Percentiles rank a stretch among this genome's conserved stretches.
Conservation (phyloP, 2,797 vertebrate species). For the Stomatorhinus walkeri region DNA sequence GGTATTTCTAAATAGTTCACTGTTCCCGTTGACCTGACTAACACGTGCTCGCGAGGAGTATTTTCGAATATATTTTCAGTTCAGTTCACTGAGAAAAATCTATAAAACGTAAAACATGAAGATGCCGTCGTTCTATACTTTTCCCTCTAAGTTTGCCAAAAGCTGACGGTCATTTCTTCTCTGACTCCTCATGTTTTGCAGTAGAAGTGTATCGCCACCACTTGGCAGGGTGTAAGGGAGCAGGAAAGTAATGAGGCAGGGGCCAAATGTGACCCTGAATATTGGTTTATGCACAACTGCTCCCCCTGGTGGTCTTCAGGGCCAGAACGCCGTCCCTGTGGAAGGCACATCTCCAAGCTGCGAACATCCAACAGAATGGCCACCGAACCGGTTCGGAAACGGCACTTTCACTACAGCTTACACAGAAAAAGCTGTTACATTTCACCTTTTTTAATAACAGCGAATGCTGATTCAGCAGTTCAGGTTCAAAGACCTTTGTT, state of each 20-base stretch:
- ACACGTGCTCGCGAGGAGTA: neutral
- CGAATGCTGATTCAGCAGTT: neutral
- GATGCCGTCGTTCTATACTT: neutral
- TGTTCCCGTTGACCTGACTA: neutral
- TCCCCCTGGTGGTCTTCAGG: neutral
- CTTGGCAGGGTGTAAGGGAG: neutral
- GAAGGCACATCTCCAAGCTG: neutral
- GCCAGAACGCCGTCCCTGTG: neutral
- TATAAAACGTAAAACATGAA: neutral
- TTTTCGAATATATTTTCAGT: neutral
- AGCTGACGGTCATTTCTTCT: neutral
- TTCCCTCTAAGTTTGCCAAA: neutral
- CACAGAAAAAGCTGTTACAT: neutral
- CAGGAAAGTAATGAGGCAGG: neutral
- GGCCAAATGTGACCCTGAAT: neutral
- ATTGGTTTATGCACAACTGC: neutral
- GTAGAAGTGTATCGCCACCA: neutral
- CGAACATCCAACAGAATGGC: neutral
- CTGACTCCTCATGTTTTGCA: neutral
- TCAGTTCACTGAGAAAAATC: neutral
- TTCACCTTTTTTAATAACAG: neutral
- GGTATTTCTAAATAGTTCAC: neutral
- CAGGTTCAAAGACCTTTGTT: neutral
- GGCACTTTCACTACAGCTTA: neutral
- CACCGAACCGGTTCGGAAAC: neutral